Evolutionary conservation across 1,140 invertebrate species (phyloP), one percentile per base, ranked within the genome.

Genomic region (Choristoneura fumiferana): DNA sequence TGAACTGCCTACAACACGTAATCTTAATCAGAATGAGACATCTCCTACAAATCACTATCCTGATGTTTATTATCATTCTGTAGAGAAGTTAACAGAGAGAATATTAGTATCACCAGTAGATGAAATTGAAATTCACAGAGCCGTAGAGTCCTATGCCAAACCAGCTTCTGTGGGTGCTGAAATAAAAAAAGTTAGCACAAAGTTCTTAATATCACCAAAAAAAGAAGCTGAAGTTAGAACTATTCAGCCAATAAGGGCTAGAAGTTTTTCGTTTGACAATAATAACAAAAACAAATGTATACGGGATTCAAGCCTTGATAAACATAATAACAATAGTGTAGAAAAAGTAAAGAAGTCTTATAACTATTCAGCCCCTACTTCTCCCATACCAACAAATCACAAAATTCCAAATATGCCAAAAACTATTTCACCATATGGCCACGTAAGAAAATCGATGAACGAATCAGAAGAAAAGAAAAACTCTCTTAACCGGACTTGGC

Each of bases 111-210:
- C 76, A 12, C 69, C 77, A 6, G 36, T 77, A 2, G 78, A 84
- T 54, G 73, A 85, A 71, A 77, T 87, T 57, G 72, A 85, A 73
- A 83, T 83, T 64, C 84, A 77, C 49, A 78, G 59, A 74, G 78
- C 79, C 17, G 75, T 78, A 13, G 73, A 78, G 67, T 63, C 69
- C 8, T 76, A 76, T 59, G 66, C 60, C 0, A 67, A 86, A 65
- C 82, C 85, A 0, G 71, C 79, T 14, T 83, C 87, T 5, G 87
- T 89, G 15, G 84, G 87, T 8, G 87, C 87, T 15, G 82, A 89
- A 73, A 87, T 89, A 38, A 89, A 89, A 74, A 81, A 76, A 74
- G 83, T 87, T 6, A 89, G 84, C 39, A 89, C 87, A 15, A 83
- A 78, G 64, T 87, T 89, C 54, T 69, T 86, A 8, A 87, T 89